Base-by-base conservation (phyloP, 2,797 vertebrate species). In the Crenichthys baileyi region DNA sequence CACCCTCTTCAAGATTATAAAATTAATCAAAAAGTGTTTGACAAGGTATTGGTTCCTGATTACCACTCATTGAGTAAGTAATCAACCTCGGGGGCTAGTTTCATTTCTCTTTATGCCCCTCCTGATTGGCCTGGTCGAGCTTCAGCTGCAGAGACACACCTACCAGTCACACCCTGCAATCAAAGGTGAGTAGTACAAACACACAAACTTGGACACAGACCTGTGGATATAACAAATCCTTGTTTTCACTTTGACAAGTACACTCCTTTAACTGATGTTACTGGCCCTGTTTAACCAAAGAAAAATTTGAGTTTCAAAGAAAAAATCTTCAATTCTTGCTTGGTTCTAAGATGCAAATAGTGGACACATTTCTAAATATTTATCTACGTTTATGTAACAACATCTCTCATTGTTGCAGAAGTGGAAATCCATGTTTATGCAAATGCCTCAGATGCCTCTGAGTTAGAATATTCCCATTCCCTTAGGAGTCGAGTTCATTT, bases 401-500 rank as follows among this genome's bases (percentile, higher is more conserved):
- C 24, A 31, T n/a, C 71, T 24, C 16, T 78, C 71, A 51, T 61
- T 63, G 70, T 73, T 51, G 58, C 60, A 53, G 46, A 41, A 26
- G 31, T 65, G 39, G 65, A 65, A 51, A 73, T 78, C 48, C 63
- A 63, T 78, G 70, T 73, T 73, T 60, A 73, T 22, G 67, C 60
- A 72, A 78, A 85, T 72, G 61, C 53, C 76, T 63, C 2, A 58
- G 61, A 51, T 76, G 31, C 29, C 41, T 83, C 73, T 56, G 55
- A 70, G 67, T 86, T 26, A 72, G 29, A 70, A 58, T 39, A 74
- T 81, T 72, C 20, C n/a, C 26, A 7, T 75, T 68, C 24, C 58
- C 61, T 36, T 70, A 51, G 68, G 60, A 76, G 75, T 68, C 2
- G 2, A 46, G 56, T 79, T 75, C 56, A 53, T 75, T 76, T 79